phyloP scores from a whole-genome alignment of 2,888 invertebrate species.

The Oasisia sp. region DNA sequence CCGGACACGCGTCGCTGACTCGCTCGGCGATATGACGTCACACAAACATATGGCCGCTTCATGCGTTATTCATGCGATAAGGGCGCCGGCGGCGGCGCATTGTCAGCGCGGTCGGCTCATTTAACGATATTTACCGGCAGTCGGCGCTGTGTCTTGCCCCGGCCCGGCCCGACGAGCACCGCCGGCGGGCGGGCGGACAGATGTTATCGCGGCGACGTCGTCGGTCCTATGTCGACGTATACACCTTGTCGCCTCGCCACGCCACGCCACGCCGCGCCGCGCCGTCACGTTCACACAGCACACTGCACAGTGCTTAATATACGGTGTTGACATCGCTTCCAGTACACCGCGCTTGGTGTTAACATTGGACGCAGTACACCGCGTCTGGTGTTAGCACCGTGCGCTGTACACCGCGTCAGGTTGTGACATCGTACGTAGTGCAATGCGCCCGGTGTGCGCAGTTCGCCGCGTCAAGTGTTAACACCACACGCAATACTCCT shows the following conservation, averaged over 20 bases:
- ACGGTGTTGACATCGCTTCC: background rate
- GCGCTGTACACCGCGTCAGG: too few species aligned
- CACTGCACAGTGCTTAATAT: background rate
- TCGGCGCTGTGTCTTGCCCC: background rate
- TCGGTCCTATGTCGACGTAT: background rate
- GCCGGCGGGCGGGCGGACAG: background rate
- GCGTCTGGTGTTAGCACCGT: too few species aligned
- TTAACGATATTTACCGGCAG: conserved; percentile 11
- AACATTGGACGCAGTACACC: too few species aligned
- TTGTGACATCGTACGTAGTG: too few species aligned
- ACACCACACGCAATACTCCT: too few species aligned
- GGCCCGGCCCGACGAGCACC: background rate
- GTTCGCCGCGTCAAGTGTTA: too few species aligned
- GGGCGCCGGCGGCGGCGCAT: background rate
- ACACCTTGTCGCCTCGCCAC: background rate
- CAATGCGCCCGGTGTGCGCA: too few species aligned
- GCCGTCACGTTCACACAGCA: background rate
- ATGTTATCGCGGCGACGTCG: conserved; percentile 13
- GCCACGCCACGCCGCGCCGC: background rate
- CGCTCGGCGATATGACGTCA: conserved; percentile 13
- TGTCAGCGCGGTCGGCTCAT: background rate
- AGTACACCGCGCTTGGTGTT: background rate
- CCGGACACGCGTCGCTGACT: conserved; percentile 13
- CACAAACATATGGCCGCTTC: background rate
- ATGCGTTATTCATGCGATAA: background rate